These are phyloP conservation scores for Rhamnusium bicolor DNA, from an alignment of 2,888 invertebrate genomes.

Conservation along the genomic window DNA sequence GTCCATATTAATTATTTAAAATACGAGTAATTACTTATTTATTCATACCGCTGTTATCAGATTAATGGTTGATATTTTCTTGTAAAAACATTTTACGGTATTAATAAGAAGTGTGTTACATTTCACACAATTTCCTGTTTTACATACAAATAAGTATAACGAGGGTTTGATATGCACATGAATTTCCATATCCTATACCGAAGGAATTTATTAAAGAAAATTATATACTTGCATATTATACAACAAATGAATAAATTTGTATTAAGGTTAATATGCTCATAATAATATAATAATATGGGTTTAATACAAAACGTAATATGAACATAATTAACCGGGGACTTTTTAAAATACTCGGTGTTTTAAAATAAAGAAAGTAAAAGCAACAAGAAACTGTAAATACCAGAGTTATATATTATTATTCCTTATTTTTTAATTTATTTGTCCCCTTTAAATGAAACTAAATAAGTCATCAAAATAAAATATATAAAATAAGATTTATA, in stretches of 20 bases:
- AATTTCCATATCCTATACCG: conserved; percentile 31
- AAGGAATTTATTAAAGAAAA: conserved; percentile 31
- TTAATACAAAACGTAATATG: neutral
- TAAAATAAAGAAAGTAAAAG: no score
- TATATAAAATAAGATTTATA: no score
- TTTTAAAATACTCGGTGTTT: no score
- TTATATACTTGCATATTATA: conserved; percentile 29
- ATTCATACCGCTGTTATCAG: conserved; percentile 12
- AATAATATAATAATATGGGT: neutral
- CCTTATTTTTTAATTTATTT: no score
- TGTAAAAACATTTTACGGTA: conserved; percentile 9
- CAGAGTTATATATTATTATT: no score
- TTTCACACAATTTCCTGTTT: conserved; percentile 34
- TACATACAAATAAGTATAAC: conserved; percentile 15
- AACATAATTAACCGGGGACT: no score
- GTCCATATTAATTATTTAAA: neutral
- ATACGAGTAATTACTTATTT: neutral
- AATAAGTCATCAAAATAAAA: no score
- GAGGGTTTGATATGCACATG: conserved; percentile 29
- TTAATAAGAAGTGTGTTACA: conserved; percentile 20
- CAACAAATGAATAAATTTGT: conserved; percentile 23
- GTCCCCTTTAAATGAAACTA: no score
- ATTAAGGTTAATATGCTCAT: neutral
- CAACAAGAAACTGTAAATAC: no score
- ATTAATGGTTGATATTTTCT: conserved; percentile 9